These are phyloP conservation scores for Rattus norvegicus DNA, from an alignment of 2,113 vertebrate species.

Conservation along the genomic window GRCr8 NC_086022.1:148379501-148380000, in stretches of 20 bases:
- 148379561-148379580: conserved; percentile 85
- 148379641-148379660: conserved; percentile 86
- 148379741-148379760: too few relatives aligned
- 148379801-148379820: neutral
- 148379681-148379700: neutral
- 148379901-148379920: neutral
- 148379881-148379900: neutral
- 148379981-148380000: neutral
- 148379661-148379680: conserved; percentile 78
- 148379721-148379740: neutral
- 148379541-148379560: conserved; percentile 84
- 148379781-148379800: neutral
- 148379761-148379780: neutral
- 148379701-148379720: neutral
- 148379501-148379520: neutral
- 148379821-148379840: neutral
- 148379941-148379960: neutral
- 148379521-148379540: neutral
- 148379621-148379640: conserved; percentile 86
- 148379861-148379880: neutral
- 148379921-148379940: neutral
- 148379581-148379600: conserved; percentile 86
- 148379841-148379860: neutral
- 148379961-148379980: neutral
- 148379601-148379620: conserved; percentile 83